Percentiles rank a stretch among this genome's conserved stretches.
Conservation (phyloP, 2,113 vertebrate species). For the Capreolus pygargus region DNA sequence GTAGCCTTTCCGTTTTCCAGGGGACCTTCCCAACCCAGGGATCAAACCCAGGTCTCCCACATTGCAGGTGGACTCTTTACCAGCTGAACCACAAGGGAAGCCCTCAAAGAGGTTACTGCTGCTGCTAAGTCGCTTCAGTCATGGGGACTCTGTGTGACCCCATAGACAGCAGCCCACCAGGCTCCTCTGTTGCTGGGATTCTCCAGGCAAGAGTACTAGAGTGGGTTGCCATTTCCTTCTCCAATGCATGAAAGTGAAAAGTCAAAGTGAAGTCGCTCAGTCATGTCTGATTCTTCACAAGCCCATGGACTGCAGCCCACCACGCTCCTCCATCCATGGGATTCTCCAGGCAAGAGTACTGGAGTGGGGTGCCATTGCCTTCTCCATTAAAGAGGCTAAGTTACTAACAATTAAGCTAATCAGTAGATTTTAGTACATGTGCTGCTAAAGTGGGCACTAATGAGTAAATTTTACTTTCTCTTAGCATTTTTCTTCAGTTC, state of each 20-base stretch:
- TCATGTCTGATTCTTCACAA: fast-evolving
- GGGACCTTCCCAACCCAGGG: not conserved
- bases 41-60: not conserved
- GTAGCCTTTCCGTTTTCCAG: not conserved
- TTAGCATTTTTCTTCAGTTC: not conserved
- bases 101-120: not conserved
- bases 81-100: not conserved
- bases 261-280: too few species aligned
- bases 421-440: not conserved
- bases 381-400: not conserved
- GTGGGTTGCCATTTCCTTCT: too few species aligned
- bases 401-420: slow-evolving; percentile 4
- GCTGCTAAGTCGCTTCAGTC: too few species aligned
- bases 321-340: not conserved
- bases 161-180: too few species aligned
- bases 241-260: too few species aligned
- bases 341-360: not conserved
- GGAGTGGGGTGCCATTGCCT: not conserved
- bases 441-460: not conserved
- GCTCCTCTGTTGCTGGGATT: too few species aligned
- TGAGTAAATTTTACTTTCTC: slow-evolving; percentile 6
- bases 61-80: not conserved
- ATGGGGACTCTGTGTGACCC: too few species aligned
- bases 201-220: too few species aligned
- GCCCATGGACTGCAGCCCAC: not conserved